phyloP scores from a whole-genome alignment of 1,140 invertebrate species.

The Acyrthosiphon pisum region DNA sequence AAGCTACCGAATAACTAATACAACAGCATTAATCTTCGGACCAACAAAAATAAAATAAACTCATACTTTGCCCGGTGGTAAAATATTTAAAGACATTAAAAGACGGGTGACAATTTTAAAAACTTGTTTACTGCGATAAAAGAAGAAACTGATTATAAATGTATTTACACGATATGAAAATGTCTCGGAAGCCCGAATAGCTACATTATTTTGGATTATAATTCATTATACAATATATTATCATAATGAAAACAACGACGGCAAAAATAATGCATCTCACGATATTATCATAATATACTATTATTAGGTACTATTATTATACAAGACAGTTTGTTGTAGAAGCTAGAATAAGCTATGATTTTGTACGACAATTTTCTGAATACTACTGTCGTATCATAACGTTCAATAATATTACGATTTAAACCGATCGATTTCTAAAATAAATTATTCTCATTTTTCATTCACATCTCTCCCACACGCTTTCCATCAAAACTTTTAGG shows the following conservation, averaged over 20 bases:
- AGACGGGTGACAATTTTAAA: neutral
- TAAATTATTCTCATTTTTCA: neutral
- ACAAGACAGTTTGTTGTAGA: neutral
- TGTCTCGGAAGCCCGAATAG: neutral
- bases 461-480: neutral
- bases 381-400: no score
- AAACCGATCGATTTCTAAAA: neutral
- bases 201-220: neutral
- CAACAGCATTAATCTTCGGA: neutral
- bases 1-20: neutral
- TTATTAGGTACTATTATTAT: neutral
- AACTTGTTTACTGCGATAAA: neutral
- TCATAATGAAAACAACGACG: neutral
- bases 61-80: neutral
- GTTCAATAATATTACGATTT: neutral
- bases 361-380: no score
- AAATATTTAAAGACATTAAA: slow-evolving; percentile 11
- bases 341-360: no score
- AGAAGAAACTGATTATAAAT: neutral
- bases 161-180: neutral
- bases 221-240: neutral
- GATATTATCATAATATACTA: neutral
- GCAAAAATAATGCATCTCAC: neutral
- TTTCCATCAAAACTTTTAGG: neutral
- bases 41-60: neutral